phyloP scores from a whole-genome alignment of 2,113 vertebrate genomes.

The Grallaria varia region DNA sequence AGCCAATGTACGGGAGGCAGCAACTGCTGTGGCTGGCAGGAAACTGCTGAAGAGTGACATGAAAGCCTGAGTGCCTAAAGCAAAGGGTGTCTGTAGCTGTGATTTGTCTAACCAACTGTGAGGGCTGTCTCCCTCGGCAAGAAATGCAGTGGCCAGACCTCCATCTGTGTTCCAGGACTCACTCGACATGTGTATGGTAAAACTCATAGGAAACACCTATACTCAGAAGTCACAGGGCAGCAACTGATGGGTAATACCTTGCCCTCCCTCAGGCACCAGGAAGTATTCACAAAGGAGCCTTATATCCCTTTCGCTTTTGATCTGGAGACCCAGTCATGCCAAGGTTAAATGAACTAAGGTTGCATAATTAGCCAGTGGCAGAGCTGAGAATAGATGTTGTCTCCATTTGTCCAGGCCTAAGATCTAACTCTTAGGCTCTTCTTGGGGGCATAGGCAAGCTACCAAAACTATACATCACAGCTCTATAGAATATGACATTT shows the following conservation, averaged over 20 bases:
- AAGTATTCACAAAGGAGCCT: background rate
- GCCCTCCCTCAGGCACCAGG: background rate
- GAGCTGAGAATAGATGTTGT: constrained; percentile 21
- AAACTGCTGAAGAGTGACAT: background rate
- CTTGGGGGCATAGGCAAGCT: background rate
- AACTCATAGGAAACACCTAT: background rate
- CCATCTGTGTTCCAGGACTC: background rate
- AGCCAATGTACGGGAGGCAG: background rate
- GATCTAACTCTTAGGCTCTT: background rate
- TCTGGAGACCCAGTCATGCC: background rate
- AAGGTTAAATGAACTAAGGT: background rate
- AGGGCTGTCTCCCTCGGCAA: background rate
- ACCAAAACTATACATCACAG: background rate
- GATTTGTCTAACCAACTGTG: background rate
- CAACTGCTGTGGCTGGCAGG: background rate
- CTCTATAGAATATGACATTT: constrained; percentile 33
- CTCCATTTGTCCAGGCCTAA: background rate
- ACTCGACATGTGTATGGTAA: fast-evolving
- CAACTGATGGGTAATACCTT: background rate
- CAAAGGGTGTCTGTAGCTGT: background rate
- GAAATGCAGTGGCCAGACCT: background rate
- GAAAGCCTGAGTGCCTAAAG: background rate
- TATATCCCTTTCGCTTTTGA: background rate
- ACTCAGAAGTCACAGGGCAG: background rate
- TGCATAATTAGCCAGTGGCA: constrained; percentile 22